Evolutionary conservation across 2,797 vertebrate genomes (phyloP), one percentile per base, ranked within the genome.

Genomic region (Lutjanus campechanus): DNA sequence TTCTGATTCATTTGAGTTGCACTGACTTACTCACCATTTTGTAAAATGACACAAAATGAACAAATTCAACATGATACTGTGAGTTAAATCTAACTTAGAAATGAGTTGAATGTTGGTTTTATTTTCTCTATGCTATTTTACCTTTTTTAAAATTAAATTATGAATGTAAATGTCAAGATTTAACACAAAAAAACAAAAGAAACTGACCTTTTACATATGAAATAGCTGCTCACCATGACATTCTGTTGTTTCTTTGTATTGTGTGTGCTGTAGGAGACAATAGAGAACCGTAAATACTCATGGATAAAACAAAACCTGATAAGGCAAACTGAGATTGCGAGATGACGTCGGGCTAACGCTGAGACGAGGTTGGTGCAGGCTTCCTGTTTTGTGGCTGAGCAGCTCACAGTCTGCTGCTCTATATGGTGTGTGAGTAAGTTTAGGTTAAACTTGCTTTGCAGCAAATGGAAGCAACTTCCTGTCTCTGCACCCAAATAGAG

Each of bases 371-470:
- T 55, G 65, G 46, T 90, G 90, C 89, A 87, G 29, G 56, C 90
- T 95, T 95, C 93, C 95, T 95, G 94, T 95, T 91, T 82, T 89
- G 91, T 76, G 89, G 89, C 59, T 9, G 2, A 61, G 73, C 49
- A 73, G n/a, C 53, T 53, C 67, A 74, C 66, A 82, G 60, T 75
- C 41, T 84, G 82, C 73, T 76, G 82, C 69, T 81, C n/a, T 47
- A 15, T 25, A 8, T 47, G 56, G 50, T 76, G 11, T 76, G 41
- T 56, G 20, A 66, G 68, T 47, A 20, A 8, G 5, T 71, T 85
- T 22, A 47, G 51, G 41, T 55, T 80, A 25, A 56, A 46, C 20
- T 11, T 68, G 67, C 68, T 82, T 67, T 84, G 88, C 87, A 80
- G 87, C 79, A 77, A 69, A 69, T 80, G 81, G 69, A 84, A 85